A percentile compares a stretch with the other conserved stretches of the same genome.
These are phyloP conservation scores for Amiota communis DNA, from an alignment of 2,888 invertebrate species.

Conservation along the genomic window DNA sequence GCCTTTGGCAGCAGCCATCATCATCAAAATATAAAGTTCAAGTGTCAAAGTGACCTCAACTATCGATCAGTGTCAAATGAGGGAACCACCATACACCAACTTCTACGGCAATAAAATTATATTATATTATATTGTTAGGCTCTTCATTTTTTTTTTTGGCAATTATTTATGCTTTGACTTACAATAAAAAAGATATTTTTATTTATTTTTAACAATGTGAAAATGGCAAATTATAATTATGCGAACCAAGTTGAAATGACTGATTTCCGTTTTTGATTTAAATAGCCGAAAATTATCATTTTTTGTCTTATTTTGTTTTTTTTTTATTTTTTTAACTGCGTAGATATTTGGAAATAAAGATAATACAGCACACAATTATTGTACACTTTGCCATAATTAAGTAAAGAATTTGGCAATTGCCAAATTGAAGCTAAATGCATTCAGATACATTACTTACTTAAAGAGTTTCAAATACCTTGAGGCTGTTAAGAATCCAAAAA, in stretches of 20 bases:
- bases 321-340: background rate
- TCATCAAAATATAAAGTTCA: conserved; percentile 3
- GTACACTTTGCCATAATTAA: background rate
- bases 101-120: conserved; percentile 12
- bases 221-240: conserved; percentile 63
- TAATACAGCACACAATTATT: background rate
- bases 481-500: no score
- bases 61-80: conserved; percentile 27
- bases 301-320: conserved; percentile 37
- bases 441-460: background rate
- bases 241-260: conserved; percentile 60
- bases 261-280: conserved; percentile 54
- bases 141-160: conserved; percentile 2
- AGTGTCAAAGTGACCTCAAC: conserved; percentile 26
- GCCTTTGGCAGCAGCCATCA: no score
- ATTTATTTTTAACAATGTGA: conserved; percentile 45
- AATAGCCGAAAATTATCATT: conserved; percentile 29
- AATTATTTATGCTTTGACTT: background rate
- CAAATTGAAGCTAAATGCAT: background rate
- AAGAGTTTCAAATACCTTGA: no score
- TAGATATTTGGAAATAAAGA: background rate
- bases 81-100: background rate
- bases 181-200: conserved; percentile 28
- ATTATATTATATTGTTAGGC: background rate
- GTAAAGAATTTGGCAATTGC: background rate